phyloP scores from a whole-genome alignment of 1,140 invertebrate species.

The Aculops lycopersici region DNA sequence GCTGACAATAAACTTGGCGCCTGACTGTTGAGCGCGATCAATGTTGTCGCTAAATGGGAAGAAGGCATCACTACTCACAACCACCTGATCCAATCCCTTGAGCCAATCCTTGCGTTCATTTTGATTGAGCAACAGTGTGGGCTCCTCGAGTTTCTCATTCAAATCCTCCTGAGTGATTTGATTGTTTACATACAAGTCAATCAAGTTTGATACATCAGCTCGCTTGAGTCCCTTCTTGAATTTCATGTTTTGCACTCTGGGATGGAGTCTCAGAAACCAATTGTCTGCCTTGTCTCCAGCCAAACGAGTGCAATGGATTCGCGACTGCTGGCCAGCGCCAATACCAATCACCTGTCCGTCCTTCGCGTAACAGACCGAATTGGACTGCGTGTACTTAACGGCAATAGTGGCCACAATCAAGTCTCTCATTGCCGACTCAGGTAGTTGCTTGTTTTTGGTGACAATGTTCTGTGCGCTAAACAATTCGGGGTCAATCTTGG shows the following conservation, averaged over 20 bases:
- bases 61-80: constrained; percentile 85
- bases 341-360: constrained; percentile 80
- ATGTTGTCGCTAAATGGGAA: constrained; percentile 95
- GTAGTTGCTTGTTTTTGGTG: constrained; percentile 31
- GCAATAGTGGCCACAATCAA: constrained; percentile 80
- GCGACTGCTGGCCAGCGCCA: constrained; percentile 81
- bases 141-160: neutral
- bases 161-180: neutral
- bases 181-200: constrained; percentile 62
- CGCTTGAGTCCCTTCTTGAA: constrained; percentile 63
- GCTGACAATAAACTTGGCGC: constrained; percentile 64
- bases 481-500: constrained; percentile 35
- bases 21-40: constrained; percentile 63
- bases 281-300: constrained; percentile 91
- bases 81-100: constrained; percentile 39
- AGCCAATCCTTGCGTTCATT: constrained; percentile 45
- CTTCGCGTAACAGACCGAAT: constrained; percentile 68
- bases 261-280: constrained; percentile 88
- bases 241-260: constrained; percentile 43
- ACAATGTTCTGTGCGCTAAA: constrained; percentile 45
- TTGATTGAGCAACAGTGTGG: neutral
- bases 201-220: constrained; percentile 72
- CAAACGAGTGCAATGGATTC: constrained; percentile 83
- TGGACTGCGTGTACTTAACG: constrained; percentile 89
- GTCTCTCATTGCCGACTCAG: constrained; percentile 43